phyloP scores from a whole-genome alignment of 2,113 vertebrate species.

The Ascaphus truei region DNA sequence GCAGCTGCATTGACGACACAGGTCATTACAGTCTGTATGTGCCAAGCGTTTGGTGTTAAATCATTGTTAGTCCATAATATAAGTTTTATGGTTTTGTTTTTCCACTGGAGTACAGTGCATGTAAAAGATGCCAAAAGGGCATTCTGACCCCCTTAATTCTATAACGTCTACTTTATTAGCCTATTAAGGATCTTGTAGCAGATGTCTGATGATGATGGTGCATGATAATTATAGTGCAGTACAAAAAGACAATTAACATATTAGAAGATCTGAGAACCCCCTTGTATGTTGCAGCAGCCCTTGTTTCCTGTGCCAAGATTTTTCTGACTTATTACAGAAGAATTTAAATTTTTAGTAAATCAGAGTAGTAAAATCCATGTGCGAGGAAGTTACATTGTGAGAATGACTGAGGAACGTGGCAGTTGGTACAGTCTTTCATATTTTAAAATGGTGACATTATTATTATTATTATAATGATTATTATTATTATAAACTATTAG shows the following conservation, averaged over 20 bases:
- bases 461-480: not conserved
- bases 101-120: slow-evolving; percentile 39
- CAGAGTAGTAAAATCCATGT: not conserved
- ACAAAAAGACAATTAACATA: slow-evolving; percentile 47
- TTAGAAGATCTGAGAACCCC: slow-evolving; percentile 31
- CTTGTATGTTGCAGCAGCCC: slow-evolving; percentile 7
- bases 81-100: slow-evolving; percentile 57
- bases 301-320: slow-evolving; percentile 20
- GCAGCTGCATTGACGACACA: slow-evolving; percentile 35
- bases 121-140: slow-evolving; percentile 56
- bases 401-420: slow-evolving; percentile 14
- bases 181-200: slow-evolving; percentile 60
- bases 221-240: slow-evolving; percentile 64
- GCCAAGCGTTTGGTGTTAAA: slow-evolving; percentile 44
- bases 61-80: slow-evolving; percentile 37
- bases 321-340: slow-evolving; percentile 11
- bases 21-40: slow-evolving; percentile 37
- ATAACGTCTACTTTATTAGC: slow-evolving; percentile 52
- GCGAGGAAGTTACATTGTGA: slow-evolving; percentile 47
- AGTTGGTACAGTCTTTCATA: not conserved
- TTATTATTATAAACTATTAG: not conserved
- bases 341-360: slow-evolving; percentile 19
- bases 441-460: not conserved
- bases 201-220: slow-evolving; percentile 53
- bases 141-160: slow-evolving; percentile 60